phyloP scores from a whole-genome alignment of 1,140 invertebrate species.

The Achroia grisella region DNA sequence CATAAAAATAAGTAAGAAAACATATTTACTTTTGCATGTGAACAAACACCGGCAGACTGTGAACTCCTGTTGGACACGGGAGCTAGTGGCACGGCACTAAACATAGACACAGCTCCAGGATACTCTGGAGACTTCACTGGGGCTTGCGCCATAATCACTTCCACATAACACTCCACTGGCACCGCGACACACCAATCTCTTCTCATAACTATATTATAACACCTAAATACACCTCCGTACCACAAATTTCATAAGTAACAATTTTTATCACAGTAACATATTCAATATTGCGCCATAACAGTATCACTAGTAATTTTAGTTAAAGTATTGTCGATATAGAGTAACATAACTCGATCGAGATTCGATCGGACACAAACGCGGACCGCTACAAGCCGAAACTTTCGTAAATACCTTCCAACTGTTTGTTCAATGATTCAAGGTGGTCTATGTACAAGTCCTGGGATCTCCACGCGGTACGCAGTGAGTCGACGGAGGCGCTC shows the following conservation, averaged over 20 bases:
- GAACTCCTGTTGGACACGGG: slow-evolving; percentile 7
- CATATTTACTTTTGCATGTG: slow-evolving; percentile 65
- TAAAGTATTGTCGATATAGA: slow-evolving; percentile 71
- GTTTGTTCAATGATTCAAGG: slow-evolving; percentile 71
- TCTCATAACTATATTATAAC: slow-evolving; percentile 37
- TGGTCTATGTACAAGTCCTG: slow-evolving; percentile 72
- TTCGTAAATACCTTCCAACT: slow-evolving; percentile 73
- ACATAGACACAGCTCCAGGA: slow-evolving; percentile 39
- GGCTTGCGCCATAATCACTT: slow-evolving; percentile 46
- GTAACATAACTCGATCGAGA: slow-evolving; percentile 53
- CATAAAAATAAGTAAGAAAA: slow-evolving; percentile 38
- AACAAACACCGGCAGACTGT: slow-evolving; percentile 26
- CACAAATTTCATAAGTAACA: slow-evolving; percentile 53
- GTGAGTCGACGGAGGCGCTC: slow-evolving; percentile 53
- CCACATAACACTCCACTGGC: slow-evolving; percentile 70
- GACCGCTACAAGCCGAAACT: slow-evolving; percentile 64
- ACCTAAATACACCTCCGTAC: slow-evolving; percentile 63
- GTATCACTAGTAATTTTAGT: slow-evolving; percentile 68
- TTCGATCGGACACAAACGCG: slow-evolving; percentile 43
- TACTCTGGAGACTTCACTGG: slow-evolving; percentile 42
- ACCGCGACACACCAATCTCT: slow-evolving; percentile 52
- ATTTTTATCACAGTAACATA: slow-evolving; percentile 46
- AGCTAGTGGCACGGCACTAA: slow-evolving; percentile 34
- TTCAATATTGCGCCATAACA: slow-evolving; percentile 46
- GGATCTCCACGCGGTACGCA: slow-evolving; percentile 64